A percentile compares a stretch with the other conserved stretches of the same genome.
phyloP scores from a whole-genome alignment of 2,888 invertebrate species.

The Acrobasis repandana region DNA sequence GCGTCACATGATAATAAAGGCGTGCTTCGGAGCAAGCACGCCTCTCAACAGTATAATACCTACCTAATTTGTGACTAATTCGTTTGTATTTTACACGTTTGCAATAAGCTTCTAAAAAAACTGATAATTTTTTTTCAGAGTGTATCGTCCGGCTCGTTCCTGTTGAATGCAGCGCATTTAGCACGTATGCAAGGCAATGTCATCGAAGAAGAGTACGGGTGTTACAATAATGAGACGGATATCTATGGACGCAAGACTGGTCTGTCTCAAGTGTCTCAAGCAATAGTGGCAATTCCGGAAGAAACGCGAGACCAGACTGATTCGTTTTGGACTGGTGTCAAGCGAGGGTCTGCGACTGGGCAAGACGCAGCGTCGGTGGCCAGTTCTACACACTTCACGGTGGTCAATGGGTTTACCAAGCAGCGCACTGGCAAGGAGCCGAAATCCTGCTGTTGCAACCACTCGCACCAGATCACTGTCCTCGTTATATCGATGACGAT shows the following conservation, averaged over 20 bases:
- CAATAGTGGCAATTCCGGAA: slow-evolving; percentile 72
- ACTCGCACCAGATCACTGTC: slow-evolving; percentile 90
- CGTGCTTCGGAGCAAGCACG: slow-evolving; percentile 1
- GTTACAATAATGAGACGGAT: slow-evolving; percentile 62
- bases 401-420: slow-evolving; percentile 89
- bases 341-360: slow-evolving; percentile 73
- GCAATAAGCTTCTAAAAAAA: neutral
- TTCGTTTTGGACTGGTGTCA: slow-evolving; percentile 75
- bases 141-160: slow-evolving; percentile 90
- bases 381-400: slow-evolving; percentile 94
- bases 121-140: slow-evolving; percentile 83
- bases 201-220: slow-evolving; percentile 62
- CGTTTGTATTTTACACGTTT: neutral
- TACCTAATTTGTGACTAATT: neutral
- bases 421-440: slow-evolving; percentile 84
- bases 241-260: slow-evolving; percentile 61
- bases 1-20: slow-evolving; percentile 6
- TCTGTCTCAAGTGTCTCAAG: slow-evolving; percentile 54
- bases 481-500: slow-evolving; percentile 92
- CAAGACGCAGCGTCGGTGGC: slow-evolving; percentile 89
- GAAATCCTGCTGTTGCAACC: slow-evolving; percentile 87
- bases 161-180: slow-evolving; percentile 90
- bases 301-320: slow-evolving; percentile 65
- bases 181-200: slow-evolving; percentile 79
- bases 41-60: slow-evolving; percentile 4